These are phyloP conservation scores for Eristalis tenax DNA, from an alignment of 2,888 invertebrate species.

Conservation along the genomic window DNA sequence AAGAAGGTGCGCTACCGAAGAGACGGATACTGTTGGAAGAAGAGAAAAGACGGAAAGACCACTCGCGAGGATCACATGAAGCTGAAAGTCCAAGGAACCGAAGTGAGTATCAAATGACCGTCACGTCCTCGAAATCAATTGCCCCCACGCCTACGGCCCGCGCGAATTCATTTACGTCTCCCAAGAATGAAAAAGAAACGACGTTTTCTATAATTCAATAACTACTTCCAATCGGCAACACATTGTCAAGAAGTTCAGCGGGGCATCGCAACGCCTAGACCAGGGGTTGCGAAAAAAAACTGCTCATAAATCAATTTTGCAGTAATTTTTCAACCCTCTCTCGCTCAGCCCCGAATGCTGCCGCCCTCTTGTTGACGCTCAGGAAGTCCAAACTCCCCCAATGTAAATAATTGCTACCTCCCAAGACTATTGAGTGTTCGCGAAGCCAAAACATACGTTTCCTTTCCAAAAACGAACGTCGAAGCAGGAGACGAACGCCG, in stretches of 20 bases:
- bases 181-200: slow-evolving; percentile 28
- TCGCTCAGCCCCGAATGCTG: not conserved
- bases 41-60: slow-evolving; percentile 98
- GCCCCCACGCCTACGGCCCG: slow-evolving; percentile 8
- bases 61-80: slow-evolving; percentile 99
- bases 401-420: slow-evolving; percentile 74
- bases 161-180: slow-evolving; percentile 33
- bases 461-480: slow-evolving; percentile 11
- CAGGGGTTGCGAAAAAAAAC: slow-evolving; percentile 25
- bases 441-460: slow-evolving; percentile 72
- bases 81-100: slow-evolving; percentile 97
- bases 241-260: slow-evolving; percentile 60
- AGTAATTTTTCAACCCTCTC: slow-evolving; percentile 59
- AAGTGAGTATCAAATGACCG: slow-evolving; percentile 84
- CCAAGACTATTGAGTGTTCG: slow-evolving; percentile 68
- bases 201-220: slow-evolving; percentile 44
- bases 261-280: slow-evolving; percentile 52
- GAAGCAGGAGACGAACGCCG: slow-evolving; percentile 7
- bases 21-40: slow-evolving; percentile 99
- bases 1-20: slow-evolving; percentile 97
- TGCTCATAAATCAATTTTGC: slow-evolving; percentile 67
- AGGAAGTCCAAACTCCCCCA: slow-evolving; percentile 73
- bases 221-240: slow-evolving; percentile 60
- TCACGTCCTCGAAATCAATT: not conserved
- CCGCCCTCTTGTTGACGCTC: slow-evolving; percentile 64